Evolutionary conservation across 2,113 vertebrate species (phyloP), one percentile per base, ranked within the genome.

Genomic region (Thamnaconus septentrionalis): DNA sequence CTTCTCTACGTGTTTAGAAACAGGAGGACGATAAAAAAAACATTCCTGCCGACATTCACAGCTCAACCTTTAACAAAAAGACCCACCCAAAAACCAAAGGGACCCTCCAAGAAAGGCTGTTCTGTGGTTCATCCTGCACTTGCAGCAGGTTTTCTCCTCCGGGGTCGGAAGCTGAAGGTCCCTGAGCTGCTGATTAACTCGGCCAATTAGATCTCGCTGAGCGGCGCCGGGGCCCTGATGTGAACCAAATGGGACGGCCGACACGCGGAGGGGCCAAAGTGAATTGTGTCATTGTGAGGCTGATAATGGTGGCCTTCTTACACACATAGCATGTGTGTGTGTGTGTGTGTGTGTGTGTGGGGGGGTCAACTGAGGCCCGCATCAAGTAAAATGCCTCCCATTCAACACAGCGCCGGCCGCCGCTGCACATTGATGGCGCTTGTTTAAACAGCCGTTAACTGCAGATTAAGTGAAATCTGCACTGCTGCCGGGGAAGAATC

Each of bases 381-480:
- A 81, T 59, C 55, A 84, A 81, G 84, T 83, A 90, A 90, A 89
- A 88, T 86, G 80, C 71, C 74, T 85, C 67, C 87, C 66, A 87
- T 90, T 92, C 79, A 90, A 81, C 59, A 59, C 62, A 77, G 57
- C 62, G 73, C 41, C 74, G 52, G 67, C 80, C 76, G 78, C 78
- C 64, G 67, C 78, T 86, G 81, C 83, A 85, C 84, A 77, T 89
- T 88, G 82, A 81, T 82, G 77, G 82, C 76, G 84, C 64, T 82
- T 89, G 87, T 90, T 91, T 92, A 90, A 92, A 91, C 88, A 90
- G 83, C 79, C 61, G 72, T 87, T 88, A 88, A 91, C 85, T 88
- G 78, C 64, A 82, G 87, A 89, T 90, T 90, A 88, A 85, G 66
- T 68, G 76, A 83, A 82, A 89, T 89, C 79, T 81, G 76, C 43